Base-by-base conservation (phyloP, 2,113 vertebrate genomes). In the Ictalurus furcatus region DNA sequence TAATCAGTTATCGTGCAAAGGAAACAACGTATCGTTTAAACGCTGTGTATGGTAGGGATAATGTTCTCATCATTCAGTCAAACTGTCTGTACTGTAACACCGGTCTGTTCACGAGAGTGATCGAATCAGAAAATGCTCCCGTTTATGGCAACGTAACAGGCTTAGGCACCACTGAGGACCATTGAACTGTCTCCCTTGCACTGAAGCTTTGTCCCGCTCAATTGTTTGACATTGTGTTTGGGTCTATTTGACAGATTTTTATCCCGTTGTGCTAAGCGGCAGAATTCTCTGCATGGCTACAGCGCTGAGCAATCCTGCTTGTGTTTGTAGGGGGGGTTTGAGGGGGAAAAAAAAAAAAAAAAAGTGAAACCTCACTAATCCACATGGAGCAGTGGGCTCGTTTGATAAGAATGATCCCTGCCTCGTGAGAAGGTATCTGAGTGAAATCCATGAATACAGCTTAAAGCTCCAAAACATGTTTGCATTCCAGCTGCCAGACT, bases 391-490 rank as follows among this genome's bases (percentile, higher is more conserved):
- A 44, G 88, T 86, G 85, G 89, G 88, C 84, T 87, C 81, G 81
- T 92, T 90, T 91, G 93, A 92, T 93, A 93, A 92, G 92, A 90
- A 81, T 84, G 88, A 88, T 92, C 90, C 88, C 69, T 80, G 61
- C 88, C 85, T 85, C 80, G 61, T 89, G 88, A 90, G 88, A 91
- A 92, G 89, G 61, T 82, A 90, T 87, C 82, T 89, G 88, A 91
- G 88, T 69, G 78, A 90, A 91, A 90, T 90, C 91, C 90, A 92
- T 92, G 91, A 92, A 92, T 93, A 92, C 79, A 88, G 90, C 93
- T 91, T 89, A 91, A 90, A 91, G 82, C 85, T 83, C 83, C 84
- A 84, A 87, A 90, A 86, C 84, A 88, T 86, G 87, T 90, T 89
- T 90, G 88, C 76, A 92, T 90, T 90, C 91, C 79, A 81, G 88